Base-by-base conservation (phyloP, 2,797 vertebrate species). In the Cuniculus paca region DNA sequence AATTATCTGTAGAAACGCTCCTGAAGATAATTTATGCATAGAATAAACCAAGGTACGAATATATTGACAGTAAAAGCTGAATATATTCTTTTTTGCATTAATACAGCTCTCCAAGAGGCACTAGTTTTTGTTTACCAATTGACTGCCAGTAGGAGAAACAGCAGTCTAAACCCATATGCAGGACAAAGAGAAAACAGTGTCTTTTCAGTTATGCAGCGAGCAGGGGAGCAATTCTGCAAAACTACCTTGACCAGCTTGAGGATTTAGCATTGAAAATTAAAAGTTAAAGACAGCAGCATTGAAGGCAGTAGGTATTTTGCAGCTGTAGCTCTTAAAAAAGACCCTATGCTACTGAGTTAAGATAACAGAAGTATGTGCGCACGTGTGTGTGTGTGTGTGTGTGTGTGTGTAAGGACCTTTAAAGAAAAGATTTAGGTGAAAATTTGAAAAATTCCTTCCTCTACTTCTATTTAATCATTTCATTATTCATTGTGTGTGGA, bases 21-120 rank as follows among this genome's bases (percentile, higher is more conserved):
- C 74, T 70, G 60, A 97, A 91, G 79, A 94, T 3, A 80, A 96
- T 96, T 88, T 95, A 90, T 93, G 87, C 60, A 95, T 97, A 97
- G 93, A 22, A 89, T 90, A 91, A 92, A 95, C 28, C 45, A 61
- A 96, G 50, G 20, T 90, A 68, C 96, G 95, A 88, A 89, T 72
- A 56, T 89, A 94, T 45, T 89, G 84, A 95, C 13, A 96, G 12
- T 84, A 90, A 91, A 94, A 77, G 56, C 65, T 94, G 72, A 96
- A 97, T 94, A 97, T 96, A 90, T 94, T 89, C 28, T 60, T 95
- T 89, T 78, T 88, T 82, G 60, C 56, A 52, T 61, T 93, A 88
- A 79, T 50, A 93, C 11, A 96, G 45, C n/a, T 95, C n/a, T 96
- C 82, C 45, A 96, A 90, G 87, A 96, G 52, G 70, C 34, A n/a